These are phyloP conservation scores for Oenanthe oenanthe DNA, from an alignment of 2,113 vertebrate species.

Conservation along the genomic window DNA sequence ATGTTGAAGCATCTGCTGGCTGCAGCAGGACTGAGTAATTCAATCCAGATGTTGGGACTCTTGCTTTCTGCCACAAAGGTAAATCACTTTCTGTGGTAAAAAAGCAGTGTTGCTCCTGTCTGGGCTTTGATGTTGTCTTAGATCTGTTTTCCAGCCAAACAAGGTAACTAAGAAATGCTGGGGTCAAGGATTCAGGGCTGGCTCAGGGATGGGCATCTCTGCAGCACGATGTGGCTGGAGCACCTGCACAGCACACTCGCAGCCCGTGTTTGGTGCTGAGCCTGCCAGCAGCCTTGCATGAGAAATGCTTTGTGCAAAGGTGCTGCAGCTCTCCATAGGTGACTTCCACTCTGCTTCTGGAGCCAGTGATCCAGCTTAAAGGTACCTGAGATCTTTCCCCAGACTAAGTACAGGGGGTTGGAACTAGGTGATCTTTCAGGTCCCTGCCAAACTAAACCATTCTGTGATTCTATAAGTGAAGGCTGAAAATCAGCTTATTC, in stretches of 20 bases:
- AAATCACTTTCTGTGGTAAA: not conserved
- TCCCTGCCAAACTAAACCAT: not conserved
- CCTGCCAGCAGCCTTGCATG: not conserved
- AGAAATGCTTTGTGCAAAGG: not conserved
- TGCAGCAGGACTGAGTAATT: not conserved
- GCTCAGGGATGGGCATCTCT: not conserved
- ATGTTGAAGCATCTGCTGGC: slow-evolving; percentile 55
- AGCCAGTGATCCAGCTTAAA: not conserved
- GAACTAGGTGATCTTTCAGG: not conserved
- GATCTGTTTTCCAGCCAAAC: not conserved
- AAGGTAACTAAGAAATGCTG: not conserved
- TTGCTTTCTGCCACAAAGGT: not conserved
- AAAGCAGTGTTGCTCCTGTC: rapidly evolving
- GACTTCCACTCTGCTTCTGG: not conserved
- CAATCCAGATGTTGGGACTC: slow-evolving; percentile 29
- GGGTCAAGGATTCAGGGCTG: not conserved
- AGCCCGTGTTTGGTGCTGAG: not conserved
- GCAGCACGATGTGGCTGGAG: not conserved
- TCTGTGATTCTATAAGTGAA: not conserved
- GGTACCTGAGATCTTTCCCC: not conserved
- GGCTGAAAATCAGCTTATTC: not conserved
- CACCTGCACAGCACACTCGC: rapidly evolving
- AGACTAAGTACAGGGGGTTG: not conserved
- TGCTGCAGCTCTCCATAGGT: not conserved
- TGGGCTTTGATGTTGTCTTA: not conserved